Percentiles rank a stretch among this genome's conserved stretches.
Evolutionary conservation across 2,888 invertebrate species (phyloP).

Genomic region (Aleiodes testaceus): DNA sequence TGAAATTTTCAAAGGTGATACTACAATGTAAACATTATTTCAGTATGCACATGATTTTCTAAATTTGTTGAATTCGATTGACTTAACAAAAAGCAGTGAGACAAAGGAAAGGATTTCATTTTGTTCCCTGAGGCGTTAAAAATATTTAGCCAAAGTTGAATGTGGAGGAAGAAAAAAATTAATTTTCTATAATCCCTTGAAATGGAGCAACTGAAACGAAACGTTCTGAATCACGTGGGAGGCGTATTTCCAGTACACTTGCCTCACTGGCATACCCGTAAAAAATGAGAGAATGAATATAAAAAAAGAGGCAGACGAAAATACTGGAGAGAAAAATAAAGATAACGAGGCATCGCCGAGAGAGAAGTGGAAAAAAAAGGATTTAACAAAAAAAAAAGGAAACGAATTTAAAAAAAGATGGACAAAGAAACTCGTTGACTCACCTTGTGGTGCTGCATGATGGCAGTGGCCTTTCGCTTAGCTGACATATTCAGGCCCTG

Average conservation of each 20-base stretch:
- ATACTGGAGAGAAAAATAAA: constrained; percentile 46
- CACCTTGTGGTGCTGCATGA: constrained; percentile 79
- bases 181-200: too few relatives aligned
- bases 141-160: too few relatives aligned
- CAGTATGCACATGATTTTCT: neutral
- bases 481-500: constrained; percentile 77
- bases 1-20: constrained; percentile 23
- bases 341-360: constrained; percentile 46
- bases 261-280: neutral
- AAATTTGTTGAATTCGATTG: neutral
- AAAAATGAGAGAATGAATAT: constrained; percentile 2
- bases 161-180: too few relatives aligned
- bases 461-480: constrained; percentile 83
- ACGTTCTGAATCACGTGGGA: constrained; percentile 9
- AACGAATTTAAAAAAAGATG: constrained; percentile 12
- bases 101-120: neutral
- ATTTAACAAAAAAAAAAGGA: neutral
- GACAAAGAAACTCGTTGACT: constrained; percentile 55
- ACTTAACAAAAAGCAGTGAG: neutral
- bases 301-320: constrained; percentile 39
- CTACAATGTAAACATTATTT: neutral
- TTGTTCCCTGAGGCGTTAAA: too few relatives aligned
- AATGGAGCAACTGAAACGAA: too few relatives aligned
- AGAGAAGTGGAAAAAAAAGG: constrained; percentile 8
- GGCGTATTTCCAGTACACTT: neutral